Conservation (phyloP, 2,888 invertebrate genomes). For the Crioceris asparagi region DNA sequence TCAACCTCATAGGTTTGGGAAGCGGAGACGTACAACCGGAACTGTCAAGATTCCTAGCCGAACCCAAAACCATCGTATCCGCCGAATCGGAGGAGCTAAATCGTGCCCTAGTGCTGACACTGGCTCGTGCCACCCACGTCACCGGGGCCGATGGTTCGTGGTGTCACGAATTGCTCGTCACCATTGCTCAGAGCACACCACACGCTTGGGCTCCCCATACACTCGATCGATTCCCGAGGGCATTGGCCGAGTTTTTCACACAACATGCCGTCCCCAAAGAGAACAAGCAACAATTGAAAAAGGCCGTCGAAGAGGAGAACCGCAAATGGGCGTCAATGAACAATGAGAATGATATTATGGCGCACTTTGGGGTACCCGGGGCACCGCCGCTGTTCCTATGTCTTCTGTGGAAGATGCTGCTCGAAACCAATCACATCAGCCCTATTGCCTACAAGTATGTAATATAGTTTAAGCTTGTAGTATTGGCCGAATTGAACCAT, state of each 20-base stretch:
- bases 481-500: neutral
- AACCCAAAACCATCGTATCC: slow-evolving; percentile 84
- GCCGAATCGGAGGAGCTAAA: slow-evolving; percentile 93
- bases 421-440: slow-evolving; percentile 87
- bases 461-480: neutral
- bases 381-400: slow-evolving; percentile 87
- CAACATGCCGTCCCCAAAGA: slow-evolving; percentile 76
- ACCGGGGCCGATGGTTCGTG: slow-evolving; percentile 78
- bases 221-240: slow-evolving; percentile 81
- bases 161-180: slow-evolving; percentile 81
- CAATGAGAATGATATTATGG: slow-evolving; percentile 91
- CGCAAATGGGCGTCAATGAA: slow-evolving; percentile 95
- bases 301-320: slow-evolving; percentile 91
- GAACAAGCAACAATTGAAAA: slow-evolving; percentile 83
- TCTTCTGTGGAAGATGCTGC: slow-evolving; percentile 88
- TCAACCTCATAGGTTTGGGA: slow-evolving; percentile 73
- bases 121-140: slow-evolving; percentile 89
- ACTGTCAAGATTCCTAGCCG: slow-evolving; percentile 80
- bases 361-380: slow-evolving; percentile 90
- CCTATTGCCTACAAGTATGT: slow-evolving; percentile 89
- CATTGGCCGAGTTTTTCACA: slow-evolving; percentile 81
- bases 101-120: slow-evolving; percentile 80
- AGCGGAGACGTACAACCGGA: slow-evolving; percentile 92
- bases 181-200: slow-evolving; percentile 89
- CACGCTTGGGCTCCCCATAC: slow-evolving; percentile 94